phyloP scores from a whole-genome alignment of 2,888 invertebrate genomes.

The Polydesmus complanatus region DNA sequence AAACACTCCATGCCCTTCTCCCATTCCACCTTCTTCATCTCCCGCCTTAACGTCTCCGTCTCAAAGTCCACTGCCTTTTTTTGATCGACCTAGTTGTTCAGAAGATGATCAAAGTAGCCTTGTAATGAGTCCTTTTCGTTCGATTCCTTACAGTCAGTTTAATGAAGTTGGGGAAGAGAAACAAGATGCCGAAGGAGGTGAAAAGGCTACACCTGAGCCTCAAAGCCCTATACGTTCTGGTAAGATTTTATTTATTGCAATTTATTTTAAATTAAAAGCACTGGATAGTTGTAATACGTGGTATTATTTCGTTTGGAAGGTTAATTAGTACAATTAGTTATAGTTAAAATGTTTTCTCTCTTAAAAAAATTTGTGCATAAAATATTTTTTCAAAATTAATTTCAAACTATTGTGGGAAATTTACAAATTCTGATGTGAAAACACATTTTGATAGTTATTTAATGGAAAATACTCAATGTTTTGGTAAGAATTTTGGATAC shows the following conservation, averaged over 20 bases:
- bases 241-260: too few species aligned
- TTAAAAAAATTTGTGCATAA: too few species aligned
- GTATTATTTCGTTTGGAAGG: too few species aligned
- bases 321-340: too few species aligned
- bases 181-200: conserved; percentile 12
- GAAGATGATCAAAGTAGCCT: neutral
- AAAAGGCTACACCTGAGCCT: conserved; percentile 8
- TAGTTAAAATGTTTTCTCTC: too few species aligned
- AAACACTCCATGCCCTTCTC: conserved; percentile 32
- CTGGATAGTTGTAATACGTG: neutral
- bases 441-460: too few species aligned
- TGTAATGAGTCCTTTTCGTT: conserved; percentile 6
- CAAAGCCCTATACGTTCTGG: conserved; percentile 11
- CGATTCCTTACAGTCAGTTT: neutral
- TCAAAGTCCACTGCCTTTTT: conserved; percentile 13
- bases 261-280: too few species aligned
- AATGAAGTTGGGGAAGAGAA: conserved; percentile 9
- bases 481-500: too few species aligned
- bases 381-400: too few species aligned
- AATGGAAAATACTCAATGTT: too few species aligned
- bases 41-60: conserved; percentile 22
- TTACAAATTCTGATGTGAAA: too few species aligned
- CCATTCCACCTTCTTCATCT: conserved; percentile 26
- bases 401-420: too few species aligned
- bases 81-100: neutral